Conservation (phyloP, 23 tunicate species). For the Halocynthia roretzi region DNA sequence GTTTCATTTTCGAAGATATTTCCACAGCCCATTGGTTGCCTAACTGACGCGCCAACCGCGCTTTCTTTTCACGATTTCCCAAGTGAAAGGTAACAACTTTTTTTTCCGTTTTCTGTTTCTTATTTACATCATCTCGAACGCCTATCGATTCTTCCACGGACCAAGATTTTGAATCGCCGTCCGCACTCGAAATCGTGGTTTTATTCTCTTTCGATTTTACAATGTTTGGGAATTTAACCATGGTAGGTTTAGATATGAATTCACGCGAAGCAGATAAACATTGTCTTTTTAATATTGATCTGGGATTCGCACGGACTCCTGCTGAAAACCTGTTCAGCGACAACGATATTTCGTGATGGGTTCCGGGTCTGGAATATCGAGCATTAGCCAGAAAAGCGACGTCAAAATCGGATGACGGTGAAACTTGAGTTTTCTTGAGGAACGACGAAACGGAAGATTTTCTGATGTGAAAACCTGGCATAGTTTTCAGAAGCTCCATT, state of each 20-base stretch:
- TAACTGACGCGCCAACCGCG: neutral
- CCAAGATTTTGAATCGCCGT: neutral
- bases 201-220: too few relatives aligned
- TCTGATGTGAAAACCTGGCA: constrained; percentile 15
- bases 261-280: too few relatives aligned
- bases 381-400: constrained; percentile 1
- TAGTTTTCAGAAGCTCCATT: constrained; percentile 10
- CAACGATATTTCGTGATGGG: neutral
- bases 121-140: neutral
- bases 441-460: constrained; percentile 2
- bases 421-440: neutral
- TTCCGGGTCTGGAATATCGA: neutral
- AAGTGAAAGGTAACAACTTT: constrained; percentile 22
- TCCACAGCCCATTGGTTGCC: constrained; percentile 8
- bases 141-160: neutral
- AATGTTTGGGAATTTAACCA: too few relatives aligned
- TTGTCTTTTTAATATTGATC: constrained; percentile 14
- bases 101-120: neutral
- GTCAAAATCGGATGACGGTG: neutral
- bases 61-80: neutral
- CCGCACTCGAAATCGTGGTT: neutral
- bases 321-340: neutral
- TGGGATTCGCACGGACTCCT: neutral
- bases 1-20: neutral
- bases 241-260: too few relatives aligned